A percentile compares a stretch with the other conserved stretches of the same genome.
Evolutionary conservation across 2,888 invertebrate species (phyloP).

Genomic region (Phytoseiulus persimilis): DNA sequence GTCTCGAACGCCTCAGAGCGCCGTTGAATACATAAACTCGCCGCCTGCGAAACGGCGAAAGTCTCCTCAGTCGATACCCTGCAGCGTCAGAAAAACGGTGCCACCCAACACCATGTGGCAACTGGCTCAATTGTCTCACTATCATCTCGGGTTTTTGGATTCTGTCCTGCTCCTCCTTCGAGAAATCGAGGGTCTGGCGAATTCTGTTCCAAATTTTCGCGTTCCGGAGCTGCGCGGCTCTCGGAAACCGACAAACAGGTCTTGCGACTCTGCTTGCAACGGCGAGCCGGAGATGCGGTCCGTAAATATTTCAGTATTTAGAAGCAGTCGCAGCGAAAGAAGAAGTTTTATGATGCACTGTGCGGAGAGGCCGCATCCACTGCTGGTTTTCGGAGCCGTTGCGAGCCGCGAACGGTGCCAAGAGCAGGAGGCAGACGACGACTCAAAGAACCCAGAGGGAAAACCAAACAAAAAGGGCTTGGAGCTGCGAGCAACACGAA

Average conservation of each 20-base stretch:
- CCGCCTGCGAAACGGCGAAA: too few species aligned
- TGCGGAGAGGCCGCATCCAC: neutral
- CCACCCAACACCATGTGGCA: too few species aligned
- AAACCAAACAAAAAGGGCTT: neutral
- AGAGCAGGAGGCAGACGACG: neutral
- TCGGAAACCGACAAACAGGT: neutral
- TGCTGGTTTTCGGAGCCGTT: neutral
- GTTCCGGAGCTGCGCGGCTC: neutral
- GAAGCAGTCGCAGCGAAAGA: neutral
- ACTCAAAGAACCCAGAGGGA: neutral
- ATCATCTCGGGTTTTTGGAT: neutral
- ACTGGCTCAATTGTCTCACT: too few species aligned
- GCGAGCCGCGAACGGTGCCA: neutral
- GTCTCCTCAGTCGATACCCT: too few species aligned
- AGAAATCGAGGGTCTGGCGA: neutral
- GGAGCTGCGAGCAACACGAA: too few species aligned
- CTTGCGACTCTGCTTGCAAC: neutral
- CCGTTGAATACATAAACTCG: too few species aligned
- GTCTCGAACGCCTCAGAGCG: too few species aligned
- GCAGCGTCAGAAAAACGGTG: too few species aligned
- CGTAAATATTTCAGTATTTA: neutral
- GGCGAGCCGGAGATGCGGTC: neutral
- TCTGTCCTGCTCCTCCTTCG: neutral
- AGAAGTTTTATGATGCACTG: neutral
- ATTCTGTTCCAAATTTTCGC: neutral